Base-by-base conservation (phyloP, 2,888 invertebrate species). In the Lasius fuliginosus region DNA sequence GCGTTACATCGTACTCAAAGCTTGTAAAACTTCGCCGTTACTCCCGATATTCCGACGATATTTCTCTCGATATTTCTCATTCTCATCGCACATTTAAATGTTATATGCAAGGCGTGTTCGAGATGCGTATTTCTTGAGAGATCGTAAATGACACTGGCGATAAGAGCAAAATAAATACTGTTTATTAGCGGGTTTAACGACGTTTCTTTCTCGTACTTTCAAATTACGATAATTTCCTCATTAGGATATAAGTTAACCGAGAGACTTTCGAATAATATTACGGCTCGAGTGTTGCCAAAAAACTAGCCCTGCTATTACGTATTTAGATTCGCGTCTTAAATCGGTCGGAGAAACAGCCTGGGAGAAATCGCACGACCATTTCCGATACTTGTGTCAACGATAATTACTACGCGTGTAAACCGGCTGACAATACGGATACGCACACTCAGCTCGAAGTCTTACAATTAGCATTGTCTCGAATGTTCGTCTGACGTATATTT, bases 341-440 rank as follows among this genome's bases (percentile, higher is more conserved):
- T 69, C 27, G 64, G 15, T 58, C 58, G 27, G 33, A 62, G 58
- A 53, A 42, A 76, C 42, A 69, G 36, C 53, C 75, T 85, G 82
- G 30, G 76, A 71, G 58, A 46, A 64, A 74, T 65, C 56, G 77
- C 46, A 74, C 74, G 40, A 74, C 71, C 71, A 84, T 82, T 82
- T 68, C 58, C 74, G 85, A 73, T 89, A 88, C 85, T 67, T 69
- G 83, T 93, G 92, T 93, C 91, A 53, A 90, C 89, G 90, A 89
- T 93, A 93, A 93, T 93, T 92, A 89, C 88, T 92, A 93, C 92
- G 93, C 90, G 91, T 93, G 93, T 93, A 86, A 86, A 53, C 56
- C 77, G 86, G 77, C 73, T 84, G 83, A 87, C 87, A 88, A 85
- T 71, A 67, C 74, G 58, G 65, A n/a, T 58, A 40, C 65, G 62